Evolutionary conservation across 23 tunicate species (phyloP).

Genomic region (Clavelina lepadiformis): DNA sequence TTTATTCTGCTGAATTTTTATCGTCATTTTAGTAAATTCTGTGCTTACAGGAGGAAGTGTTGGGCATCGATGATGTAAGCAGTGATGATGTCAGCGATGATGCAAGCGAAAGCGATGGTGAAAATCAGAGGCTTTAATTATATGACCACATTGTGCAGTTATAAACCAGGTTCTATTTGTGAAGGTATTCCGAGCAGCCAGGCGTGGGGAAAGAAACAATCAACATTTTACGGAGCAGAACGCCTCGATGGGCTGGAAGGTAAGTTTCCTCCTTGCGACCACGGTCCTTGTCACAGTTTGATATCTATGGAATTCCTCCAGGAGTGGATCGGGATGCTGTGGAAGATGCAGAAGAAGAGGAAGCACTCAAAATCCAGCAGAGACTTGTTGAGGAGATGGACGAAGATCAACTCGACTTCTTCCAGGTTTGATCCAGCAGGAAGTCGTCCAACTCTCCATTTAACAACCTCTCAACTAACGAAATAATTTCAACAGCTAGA

Average conservation of each 20-base stretch:
- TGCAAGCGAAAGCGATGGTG: not conserved
- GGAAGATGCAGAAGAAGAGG: constrained; percentile 73
- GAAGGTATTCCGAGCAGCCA: constrained; percentile 57
- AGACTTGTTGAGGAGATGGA: constrained; percentile 73
- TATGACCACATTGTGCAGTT: not conserved
- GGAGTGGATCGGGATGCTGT: constrained; percentile 80
- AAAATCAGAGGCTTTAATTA: not conserved
- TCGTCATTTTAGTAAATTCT: not conserved
- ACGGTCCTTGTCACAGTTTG: not conserved
- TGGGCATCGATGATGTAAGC: not conserved
- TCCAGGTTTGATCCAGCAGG: not conserved
- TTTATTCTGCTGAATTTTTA: not conserved
- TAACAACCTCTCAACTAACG: not conserved
- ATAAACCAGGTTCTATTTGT: not conserved
- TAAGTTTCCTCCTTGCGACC: not conserved
- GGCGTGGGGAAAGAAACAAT: constrained; percentile 87
- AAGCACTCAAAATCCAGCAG: constrained; percentile 71
- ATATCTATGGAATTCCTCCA: no score
- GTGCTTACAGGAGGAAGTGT: not conserved
- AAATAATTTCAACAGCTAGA: not conserved
- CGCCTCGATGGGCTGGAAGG: constrained; percentile 64
- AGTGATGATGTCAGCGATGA: constrained; percentile 1
- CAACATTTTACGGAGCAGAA: constrained; percentile 74
- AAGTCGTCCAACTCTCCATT: not conserved
- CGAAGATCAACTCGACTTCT: constrained; percentile 68